These are phyloP conservation scores for Megamerina dolium DNA, from an alignment of 2,888 invertebrate genomes.

Conservation along the genomic window DNA sequence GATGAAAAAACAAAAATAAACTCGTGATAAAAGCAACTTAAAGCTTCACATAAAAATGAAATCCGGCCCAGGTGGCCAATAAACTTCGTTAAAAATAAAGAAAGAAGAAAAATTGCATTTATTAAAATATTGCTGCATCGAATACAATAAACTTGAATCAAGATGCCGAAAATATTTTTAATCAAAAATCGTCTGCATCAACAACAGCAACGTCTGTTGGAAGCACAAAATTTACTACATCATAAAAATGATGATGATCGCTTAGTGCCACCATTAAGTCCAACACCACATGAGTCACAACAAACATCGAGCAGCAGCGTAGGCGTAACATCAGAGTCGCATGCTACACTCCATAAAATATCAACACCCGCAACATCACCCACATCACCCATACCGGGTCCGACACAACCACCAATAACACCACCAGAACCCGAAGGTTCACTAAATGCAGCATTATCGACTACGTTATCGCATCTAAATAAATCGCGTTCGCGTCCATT, in stretches of 20 bases:
- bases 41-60: slow-evolving; percentile 14
- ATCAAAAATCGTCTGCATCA: slow-evolving; percentile 87
- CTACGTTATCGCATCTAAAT: slow-evolving; percentile 4
- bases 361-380: slow-evolving; percentile 10
- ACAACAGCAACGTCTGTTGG: slow-evolving; percentile 79
- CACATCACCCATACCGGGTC: slow-evolving; percentile 15
- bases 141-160: slow-evolving; percentile 12
- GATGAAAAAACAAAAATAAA: neutral
- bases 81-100: too few species aligned
- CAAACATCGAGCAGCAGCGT: slow-evolving; percentile 17
- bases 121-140: slow-evolving; percentile 7
- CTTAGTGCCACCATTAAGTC: slow-evolving; percentile 57
- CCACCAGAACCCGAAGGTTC: slow-evolving; percentile 33
- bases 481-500: slow-evolving; percentile 18
- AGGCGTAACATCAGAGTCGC: slow-evolving; percentile 27
- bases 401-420: slow-evolving; percentile 18
- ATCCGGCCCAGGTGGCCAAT: too few species aligned
- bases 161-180: slow-evolving; percentile 89
- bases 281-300: slow-evolving; percentile 43
- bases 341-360: slow-evolving; percentile 8
- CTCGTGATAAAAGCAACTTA: too few species aligned
- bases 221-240: slow-evolving; percentile 74
- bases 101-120: too few species aligned
- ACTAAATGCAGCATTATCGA: slow-evolving; percentile 2
- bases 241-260: slow-evolving; percentile 58